phyloP scores from a whole-genome alignment of 2,797 vertebrate genomes.

The Lophius americanus region DNA sequence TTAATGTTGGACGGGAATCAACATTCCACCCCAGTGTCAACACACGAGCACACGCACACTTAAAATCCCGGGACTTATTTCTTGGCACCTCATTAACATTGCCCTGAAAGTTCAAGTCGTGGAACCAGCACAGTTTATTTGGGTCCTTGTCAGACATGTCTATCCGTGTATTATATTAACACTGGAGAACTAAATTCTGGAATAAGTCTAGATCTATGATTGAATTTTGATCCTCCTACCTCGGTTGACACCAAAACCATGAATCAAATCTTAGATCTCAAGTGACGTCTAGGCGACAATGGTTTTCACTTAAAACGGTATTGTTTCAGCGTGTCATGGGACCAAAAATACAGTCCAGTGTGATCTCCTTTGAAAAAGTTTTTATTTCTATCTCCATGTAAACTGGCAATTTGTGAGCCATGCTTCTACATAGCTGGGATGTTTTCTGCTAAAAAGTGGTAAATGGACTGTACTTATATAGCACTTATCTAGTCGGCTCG shows the following conservation, averaged over 20 bases:
- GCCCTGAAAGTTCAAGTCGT: slow-evolving; percentile 51
- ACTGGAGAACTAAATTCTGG: slow-evolving; percentile 22
- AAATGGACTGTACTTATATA: too few species aligned
- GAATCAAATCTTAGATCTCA: too few species aligned
- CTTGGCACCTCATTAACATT: slow-evolving; percentile 70
- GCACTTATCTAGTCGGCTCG: too few species aligned
- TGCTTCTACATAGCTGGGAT: too few species aligned
- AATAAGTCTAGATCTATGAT: slow-evolving; percentile 38
- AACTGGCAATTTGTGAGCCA: too few species aligned
- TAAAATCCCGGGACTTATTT: slow-evolving; percentile 59
- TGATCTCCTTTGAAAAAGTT: not conserved
- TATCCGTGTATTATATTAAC: slow-evolving; percentile 14
- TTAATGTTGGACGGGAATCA: slow-evolving; percentile 81
- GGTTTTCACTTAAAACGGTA: too few species aligned
- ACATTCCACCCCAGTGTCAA: slow-evolving; percentile 76
- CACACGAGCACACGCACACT: slow-evolving; percentile 33
- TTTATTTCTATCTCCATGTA: not conserved
- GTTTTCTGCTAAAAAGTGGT: too few species aligned
- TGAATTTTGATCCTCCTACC: slow-evolving; percentile 25
- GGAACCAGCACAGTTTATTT: slow-evolving; percentile 65
- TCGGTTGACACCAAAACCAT: not conserved
- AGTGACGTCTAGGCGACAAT: too few species aligned
- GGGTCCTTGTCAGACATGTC: slow-evolving; percentile 51
- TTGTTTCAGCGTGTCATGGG: too few species aligned
- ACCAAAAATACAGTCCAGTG: not conserved